Conservation (phyloP, 2,113 vertebrate genomes). For the Oncorhynchus tshawytscha region DNA sequence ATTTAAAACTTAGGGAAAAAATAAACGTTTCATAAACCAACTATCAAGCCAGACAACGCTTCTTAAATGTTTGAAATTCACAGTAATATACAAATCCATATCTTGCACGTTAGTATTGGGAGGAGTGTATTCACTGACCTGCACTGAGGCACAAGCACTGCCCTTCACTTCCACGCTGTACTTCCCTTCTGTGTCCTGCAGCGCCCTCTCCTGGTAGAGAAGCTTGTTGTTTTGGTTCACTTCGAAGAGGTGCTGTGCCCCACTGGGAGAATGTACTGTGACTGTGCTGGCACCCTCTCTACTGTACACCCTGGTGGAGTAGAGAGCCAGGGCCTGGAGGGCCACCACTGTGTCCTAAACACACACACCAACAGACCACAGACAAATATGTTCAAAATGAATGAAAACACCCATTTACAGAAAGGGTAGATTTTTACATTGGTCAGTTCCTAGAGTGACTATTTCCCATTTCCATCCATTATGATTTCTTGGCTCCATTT, state of each 20-base stretch:
- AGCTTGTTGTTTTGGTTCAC: conserved; percentile 78
- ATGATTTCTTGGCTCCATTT: too few species aligned
- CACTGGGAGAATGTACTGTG: conserved; percentile 49
- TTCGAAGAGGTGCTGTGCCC: conserved; percentile 63
- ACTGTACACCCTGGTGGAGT: conserved; percentile 63
- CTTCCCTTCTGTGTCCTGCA: conserved; percentile 66
- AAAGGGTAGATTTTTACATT: too few species aligned
- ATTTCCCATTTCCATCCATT: too few species aligned
- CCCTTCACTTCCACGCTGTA: conserved; percentile 68
- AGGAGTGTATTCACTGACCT: conserved; percentile 62
- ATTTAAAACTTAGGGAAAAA: background rate
- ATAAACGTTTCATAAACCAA: too few species aligned
- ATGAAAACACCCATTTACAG: too few species aligned
- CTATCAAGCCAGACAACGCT: background rate
- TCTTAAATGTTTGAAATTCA: background rate
- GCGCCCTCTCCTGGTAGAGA: conserved; percentile 75
- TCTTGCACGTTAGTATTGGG: too few species aligned
- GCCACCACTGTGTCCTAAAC: conserved; percentile 73
- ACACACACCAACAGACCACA: background rate
- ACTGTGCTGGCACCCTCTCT: conserved; percentile 58
- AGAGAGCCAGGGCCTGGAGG: conserved; percentile 68
- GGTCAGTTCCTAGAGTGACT: too few species aligned
- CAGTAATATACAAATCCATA: background rate
- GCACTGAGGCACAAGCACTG: conserved; percentile 70
- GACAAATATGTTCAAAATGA: background rate